Percentiles rank a stretch among this genome's conserved stretches.
phyloP scores from a whole-genome alignment of 2,113 vertebrate genomes.

The Gavia stellata region DNA sequence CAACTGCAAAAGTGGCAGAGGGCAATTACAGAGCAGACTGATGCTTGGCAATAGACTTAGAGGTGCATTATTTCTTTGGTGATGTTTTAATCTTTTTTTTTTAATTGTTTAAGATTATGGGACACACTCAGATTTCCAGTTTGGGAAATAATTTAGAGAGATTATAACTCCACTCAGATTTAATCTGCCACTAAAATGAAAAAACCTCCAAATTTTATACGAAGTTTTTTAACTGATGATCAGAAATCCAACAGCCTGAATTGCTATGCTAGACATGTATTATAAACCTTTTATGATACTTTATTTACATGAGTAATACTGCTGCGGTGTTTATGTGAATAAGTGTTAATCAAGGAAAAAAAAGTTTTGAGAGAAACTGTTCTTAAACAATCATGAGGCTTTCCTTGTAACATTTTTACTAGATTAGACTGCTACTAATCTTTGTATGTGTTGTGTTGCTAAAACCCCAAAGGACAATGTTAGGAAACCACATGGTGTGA shows the following conservation, averaged over 20 bases:
- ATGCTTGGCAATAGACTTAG: not conserved
- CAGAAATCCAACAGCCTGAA: not conserved
- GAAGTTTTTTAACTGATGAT: not conserved
- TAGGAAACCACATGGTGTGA: not conserved
- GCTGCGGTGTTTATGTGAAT: not conserved
- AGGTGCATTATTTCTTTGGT: not conserved
- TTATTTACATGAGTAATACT: not conserved
- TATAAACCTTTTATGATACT: not conserved
- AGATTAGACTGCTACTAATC: not conserved
- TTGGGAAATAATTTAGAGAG: not conserved
- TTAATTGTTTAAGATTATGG: not conserved
- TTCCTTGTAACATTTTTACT: not conserved
- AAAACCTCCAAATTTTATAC: not conserved
- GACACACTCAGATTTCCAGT: not conserved
- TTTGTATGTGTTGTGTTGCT: not conserved
- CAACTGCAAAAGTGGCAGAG: not conserved
- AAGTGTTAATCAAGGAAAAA: not conserved
- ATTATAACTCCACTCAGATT: not conserved
- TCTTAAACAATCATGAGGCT: not conserved
- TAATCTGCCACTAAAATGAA: not conserved
- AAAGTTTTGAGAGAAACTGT: not conserved
- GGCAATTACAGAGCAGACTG: not conserved
- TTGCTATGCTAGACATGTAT: not conserved
- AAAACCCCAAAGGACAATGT: not conserved
- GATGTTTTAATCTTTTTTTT: not conserved